Conservation (phyloP, 2,797 vertebrate genomes). For the Rhinichthys osculus region DNA sequence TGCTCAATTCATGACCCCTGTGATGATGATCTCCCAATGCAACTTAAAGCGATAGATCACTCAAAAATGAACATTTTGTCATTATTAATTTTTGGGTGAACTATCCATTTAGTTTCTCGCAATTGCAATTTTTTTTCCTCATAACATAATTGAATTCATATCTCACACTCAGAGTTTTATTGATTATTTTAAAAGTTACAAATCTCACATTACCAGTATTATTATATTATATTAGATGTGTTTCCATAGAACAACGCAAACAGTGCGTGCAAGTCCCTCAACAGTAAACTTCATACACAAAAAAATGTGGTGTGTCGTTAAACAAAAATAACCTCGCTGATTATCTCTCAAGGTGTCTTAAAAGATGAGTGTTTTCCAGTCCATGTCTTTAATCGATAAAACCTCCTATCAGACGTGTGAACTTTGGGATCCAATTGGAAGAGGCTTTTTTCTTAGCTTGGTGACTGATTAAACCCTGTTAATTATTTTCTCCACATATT, state of each 20-base stretch:
- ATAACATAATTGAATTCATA: background rate
- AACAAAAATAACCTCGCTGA: background rate
- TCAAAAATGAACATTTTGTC: no score
- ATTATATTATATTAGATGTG: background rate
- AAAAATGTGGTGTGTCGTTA: background rate
- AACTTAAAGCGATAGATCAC: no score
- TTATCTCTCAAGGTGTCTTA: background rate
- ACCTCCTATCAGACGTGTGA: background rate
- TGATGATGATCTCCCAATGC: no score
- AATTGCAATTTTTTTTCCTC: no score
- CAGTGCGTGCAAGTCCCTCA: background rate
- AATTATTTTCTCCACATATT: slow-evolving; percentile 58
- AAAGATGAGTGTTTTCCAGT: background rate
- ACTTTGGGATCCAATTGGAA: slow-evolving; percentile 24
- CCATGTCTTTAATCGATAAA: background rate
- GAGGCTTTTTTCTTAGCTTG: slow-evolving; percentile 20
- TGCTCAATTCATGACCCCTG: no score
- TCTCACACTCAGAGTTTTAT: background rate
- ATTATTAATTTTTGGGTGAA: no score
- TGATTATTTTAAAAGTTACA: background rate
- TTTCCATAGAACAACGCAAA: background rate
- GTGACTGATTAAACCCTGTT: slow-evolving; percentile 58
- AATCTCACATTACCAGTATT: no score
- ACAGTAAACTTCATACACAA: background rate
- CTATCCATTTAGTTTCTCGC: no score